These are phyloP conservation scores for Solen grandis DNA, from an alignment of 1,140 invertebrate genomes.

Conservation along the genomic window DNA sequence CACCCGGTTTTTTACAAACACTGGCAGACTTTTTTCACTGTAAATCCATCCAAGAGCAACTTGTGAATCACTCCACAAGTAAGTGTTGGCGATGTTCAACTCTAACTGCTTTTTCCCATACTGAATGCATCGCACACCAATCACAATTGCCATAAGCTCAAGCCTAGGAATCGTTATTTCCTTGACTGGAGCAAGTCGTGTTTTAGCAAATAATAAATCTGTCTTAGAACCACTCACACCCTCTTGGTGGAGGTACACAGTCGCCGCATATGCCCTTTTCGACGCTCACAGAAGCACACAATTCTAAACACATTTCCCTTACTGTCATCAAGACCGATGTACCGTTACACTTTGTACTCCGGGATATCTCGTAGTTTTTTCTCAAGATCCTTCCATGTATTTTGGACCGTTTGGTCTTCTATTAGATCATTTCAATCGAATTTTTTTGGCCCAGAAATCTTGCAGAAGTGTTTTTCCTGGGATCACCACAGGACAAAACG, in stretches of 20 bases:
- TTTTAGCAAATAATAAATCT: background rate
- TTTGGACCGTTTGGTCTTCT: background rate
- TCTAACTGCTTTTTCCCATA: background rate
- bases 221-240: no score
- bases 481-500: slow-evolving; percentile 13
- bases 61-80: background rate
- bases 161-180: background rate
- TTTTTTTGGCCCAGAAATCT: slow-evolving; percentile 17
- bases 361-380: background rate
- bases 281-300: slow-evolving; percentile 27
- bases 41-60: background rate
- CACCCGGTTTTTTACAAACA: background rate
- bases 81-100: background rate
- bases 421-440: slow-evolving; percentile 34
- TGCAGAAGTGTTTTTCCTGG: slow-evolving; percentile 26
- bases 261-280: background rate
- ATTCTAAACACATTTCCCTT: background rate
- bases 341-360: background rate
- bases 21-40: background rate
- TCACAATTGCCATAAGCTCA: background rate
- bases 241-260: background rate
- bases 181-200: slow-evolving; percentile 7
- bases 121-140: slow-evolving; percentile 8
- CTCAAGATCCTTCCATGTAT: background rate
- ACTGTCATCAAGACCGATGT: background rate